Evolutionary conservation across 2,797 vertebrate genomes (phyloP).

Genomic region (Gymnoscopelus braueri): DNA sequence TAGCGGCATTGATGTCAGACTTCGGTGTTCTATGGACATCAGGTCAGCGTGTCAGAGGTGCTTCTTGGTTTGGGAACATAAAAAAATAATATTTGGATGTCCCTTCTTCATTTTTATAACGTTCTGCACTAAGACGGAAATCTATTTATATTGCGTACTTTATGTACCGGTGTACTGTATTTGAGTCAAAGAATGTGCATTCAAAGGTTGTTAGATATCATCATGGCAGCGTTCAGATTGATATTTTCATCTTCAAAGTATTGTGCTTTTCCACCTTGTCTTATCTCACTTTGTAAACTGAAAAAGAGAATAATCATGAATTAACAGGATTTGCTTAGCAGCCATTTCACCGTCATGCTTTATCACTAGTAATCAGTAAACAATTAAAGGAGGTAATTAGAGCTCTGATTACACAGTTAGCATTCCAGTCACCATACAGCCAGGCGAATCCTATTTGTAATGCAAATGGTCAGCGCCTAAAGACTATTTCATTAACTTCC

Average conservation of each 20-base stretch:
- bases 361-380: conserved; percentile 29
- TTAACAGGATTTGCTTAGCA: conserved; percentile 27
- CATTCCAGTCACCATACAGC: conserved; percentile 32
- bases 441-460: conserved; percentile 44
- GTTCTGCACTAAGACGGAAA: too few species aligned
- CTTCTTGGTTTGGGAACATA: too few species aligned
- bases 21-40: too few species aligned
- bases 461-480: conserved; percentile 48
- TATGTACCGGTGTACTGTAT: too few species aligned
- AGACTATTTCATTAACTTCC: conserved; percentile 61
- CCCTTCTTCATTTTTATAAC: too few species aligned
- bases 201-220: too few species aligned
- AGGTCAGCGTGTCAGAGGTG: too few species aligned
- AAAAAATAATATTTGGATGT: too few species aligned
- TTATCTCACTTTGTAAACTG: background rate
- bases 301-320: conserved; percentile 13
- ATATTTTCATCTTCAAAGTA: background rate
- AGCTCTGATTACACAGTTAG: conserved; percentile 57
- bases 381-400: conserved; percentile 53
- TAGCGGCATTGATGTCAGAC: too few species aligned
- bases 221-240: too few species aligned
- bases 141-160: too few species aligned
- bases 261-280: background rate
- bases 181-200: too few species aligned
- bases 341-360: conserved; percentile 33